Evolutionary conservation across 2,797 vertebrate species (phyloP).

Genomic region (Molossus molossus): DNA sequence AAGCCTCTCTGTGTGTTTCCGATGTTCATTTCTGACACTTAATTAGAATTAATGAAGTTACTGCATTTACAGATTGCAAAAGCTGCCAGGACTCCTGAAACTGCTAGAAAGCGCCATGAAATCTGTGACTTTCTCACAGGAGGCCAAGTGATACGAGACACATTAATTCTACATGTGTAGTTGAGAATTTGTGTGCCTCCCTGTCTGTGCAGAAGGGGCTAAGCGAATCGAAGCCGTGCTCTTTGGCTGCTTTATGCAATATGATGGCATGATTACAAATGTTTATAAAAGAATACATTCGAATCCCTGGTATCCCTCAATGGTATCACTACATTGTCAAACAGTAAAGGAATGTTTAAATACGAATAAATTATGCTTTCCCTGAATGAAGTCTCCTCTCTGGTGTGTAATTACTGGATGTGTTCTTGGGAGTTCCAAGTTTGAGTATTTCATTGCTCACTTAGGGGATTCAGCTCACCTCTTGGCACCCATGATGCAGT

Average conservation of each 20-base stretch:
- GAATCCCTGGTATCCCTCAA: conserved; percentile 84
- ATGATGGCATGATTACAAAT: conserved; percentile 86
- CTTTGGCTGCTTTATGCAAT: conserved; percentile 86
- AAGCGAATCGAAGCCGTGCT: conserved; percentile 83
- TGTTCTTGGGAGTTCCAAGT: conserved; percentile 81
- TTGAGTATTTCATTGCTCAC: conserved; percentile 89
- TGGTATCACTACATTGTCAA: conserved; percentile 87
- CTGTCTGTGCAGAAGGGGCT: conserved; percentile 67
- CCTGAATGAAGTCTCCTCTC: conserved; percentile 82
- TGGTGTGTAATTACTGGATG: conserved; percentile 84
- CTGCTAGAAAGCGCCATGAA: conserved; percentile 86
- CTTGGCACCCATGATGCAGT: background rate
- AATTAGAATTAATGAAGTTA: conserved; percentile 90
- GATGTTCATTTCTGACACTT: conserved; percentile 88
- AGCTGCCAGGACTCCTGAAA: conserved; percentile 88
- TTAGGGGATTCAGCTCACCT: conserved; percentile 80
- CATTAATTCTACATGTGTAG: conserved; percentile 82
- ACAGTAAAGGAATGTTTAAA: conserved; percentile 89
- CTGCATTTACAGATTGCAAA: conserved; percentile 84
- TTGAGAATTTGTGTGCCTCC: conserved; percentile 52
- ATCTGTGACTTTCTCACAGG: conserved; percentile 85
- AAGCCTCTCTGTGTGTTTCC: conserved; percentile 86
- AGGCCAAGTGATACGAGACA: conserved; percentile 87
- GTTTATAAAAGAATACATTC: conserved; percentile 84
- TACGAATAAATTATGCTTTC: conserved; percentile 85